A percentile compares a stretch with the other conserved stretches of the same genome.
Conservation (phyloP, 2,113 vertebrate genomes). For the mouse (Mus musculus) region GRCm39 chr5:44788501-44789000, state of each 20-base stretch:
- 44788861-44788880: not conserved
- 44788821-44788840: fast-evolving
- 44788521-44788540: not conserved
- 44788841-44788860: not conserved
- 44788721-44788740: not conserved
- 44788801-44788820: not conserved
- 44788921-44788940: not conserved
- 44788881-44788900: not conserved
- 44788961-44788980: not conserved
- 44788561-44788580: slow-evolving; percentile 38
- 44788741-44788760: not conserved
- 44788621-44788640: not conserved
- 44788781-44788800: not conserved
- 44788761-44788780: not conserved
- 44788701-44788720: not conserved
- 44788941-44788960: not conserved
- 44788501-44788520: not conserved
- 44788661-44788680: not conserved
- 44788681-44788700: not conserved
- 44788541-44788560: not conserved
- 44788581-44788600: not conserved
- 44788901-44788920: not conserved
- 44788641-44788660: not conserved
- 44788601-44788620: not conserved
- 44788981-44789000: not conserved